Conservation (phyloP, 2,113 vertebrate species). For the Leucosticte australis region DNA sequence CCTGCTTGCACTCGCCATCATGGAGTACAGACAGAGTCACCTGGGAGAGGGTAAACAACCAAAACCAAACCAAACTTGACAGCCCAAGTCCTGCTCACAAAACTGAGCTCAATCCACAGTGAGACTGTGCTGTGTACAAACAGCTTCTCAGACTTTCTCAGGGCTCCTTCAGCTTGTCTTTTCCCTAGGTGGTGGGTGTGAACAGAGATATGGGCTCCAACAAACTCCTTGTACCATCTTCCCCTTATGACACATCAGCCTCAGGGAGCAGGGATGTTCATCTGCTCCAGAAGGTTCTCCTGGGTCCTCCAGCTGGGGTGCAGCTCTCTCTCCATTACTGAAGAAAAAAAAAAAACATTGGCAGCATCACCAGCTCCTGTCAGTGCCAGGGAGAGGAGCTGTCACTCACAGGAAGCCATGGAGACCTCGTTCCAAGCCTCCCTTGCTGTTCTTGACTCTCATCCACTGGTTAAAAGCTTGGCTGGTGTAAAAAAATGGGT, state of each 20-base stretch:
- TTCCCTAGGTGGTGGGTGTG: not conserved
- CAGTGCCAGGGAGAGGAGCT: not conserved
- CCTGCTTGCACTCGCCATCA: not conserved
- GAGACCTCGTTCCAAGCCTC: not conserved
- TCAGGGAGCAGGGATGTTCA: not conserved
- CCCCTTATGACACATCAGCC: not conserved
- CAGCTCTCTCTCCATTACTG: not conserved
- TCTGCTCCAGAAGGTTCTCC: conserved; percentile 6
- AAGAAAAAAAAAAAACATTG: not conserved
- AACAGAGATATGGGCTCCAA: not conserved
- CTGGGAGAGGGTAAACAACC: not conserved
- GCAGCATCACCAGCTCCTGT: not conserved
- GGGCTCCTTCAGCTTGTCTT: not conserved
- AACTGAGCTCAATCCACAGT: not conserved
- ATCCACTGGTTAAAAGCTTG: not conserved
- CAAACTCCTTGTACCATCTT: not conserved
- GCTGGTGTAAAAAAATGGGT: not conserved
- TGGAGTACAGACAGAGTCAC: not conserved
- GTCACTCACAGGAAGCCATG: not conserved
- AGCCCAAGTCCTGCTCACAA: not conserved
- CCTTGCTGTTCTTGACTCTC: not conserved
- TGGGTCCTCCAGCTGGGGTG: not conserved
- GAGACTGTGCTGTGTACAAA: not conserved
- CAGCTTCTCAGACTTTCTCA: not conserved
- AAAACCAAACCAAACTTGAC: not conserved